Evolutionary conservation across 2,113 vertebrate species (phyloP), one percentile per base, ranked within the genome.

Genomic region (Oncorhynchus gorbuscha): DNA sequence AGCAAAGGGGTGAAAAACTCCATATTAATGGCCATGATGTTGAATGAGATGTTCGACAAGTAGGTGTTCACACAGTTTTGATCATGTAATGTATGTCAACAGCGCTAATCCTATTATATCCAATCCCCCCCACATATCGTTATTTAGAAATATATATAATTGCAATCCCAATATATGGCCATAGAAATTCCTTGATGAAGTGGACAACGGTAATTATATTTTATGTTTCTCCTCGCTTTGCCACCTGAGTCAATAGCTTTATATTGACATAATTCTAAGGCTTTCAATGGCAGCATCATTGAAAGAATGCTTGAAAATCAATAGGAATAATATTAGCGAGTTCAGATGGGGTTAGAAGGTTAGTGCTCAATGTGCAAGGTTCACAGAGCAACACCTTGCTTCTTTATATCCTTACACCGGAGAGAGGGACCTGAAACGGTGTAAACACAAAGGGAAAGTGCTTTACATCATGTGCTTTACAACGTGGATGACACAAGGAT

Each of bases 301-400:
- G 94, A 93, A 95, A 93, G 93, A 91, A 90, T 89, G 93, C 92
- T 93, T 92, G 91, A 95, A 97, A 98, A 97, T 98, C 95, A 96
- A 96, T 98, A 94, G 86, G 93, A 96, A 96, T 95, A 94, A 97
- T 94, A 97, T 97, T 95, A 45, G 39, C 9, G 0, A 11, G 39
- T 45, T 45, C 9, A 96, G 93, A 94, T 95, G 93, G 94, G 94
- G 96, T 94, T 94, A 94, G 92, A 92, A 95, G 94, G 96, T 94
- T 94, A 95, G 92, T 92, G 94, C 93, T 90, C 89, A 91, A 89
- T 90, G 90, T 93, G 91, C 90, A 93, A 94, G 93, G 94, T 45
- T 45, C 39, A 95, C 89, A 93, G 93, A 92, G 94, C 92, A 93
- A 93, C 93, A 94, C 92, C 93, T 81, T 78, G 67, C 77, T 75